Percentiles rank a stretch among this genome's conserved stretches.
Conservation (phyloP, 64 coral and sea anemone species). For the Porites lutea region DNA sequence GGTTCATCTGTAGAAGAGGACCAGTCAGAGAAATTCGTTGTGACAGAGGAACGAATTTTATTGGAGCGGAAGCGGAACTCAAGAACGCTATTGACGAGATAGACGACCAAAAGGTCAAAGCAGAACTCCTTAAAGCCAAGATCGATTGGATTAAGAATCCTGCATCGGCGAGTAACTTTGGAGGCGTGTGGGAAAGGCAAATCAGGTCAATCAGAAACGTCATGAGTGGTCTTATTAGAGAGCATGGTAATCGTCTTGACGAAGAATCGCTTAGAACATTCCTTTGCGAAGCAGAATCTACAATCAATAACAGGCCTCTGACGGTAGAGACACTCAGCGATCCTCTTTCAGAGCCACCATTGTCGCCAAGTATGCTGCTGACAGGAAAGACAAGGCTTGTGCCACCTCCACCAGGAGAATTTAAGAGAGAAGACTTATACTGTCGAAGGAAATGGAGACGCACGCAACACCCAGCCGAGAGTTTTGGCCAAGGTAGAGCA, state of each 20-base stretch:
- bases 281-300: slow-evolving; percentile 63
- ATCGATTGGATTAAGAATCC: slow-evolving; percentile 71
- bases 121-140: slow-evolving; percentile 41
- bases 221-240: slow-evolving; percentile 26
- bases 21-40: not conserved
- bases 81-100: slow-evolving; percentile 62
- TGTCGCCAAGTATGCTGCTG: slow-evolving; percentile 61
- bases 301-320: slow-evolving; percentile 61
- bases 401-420: slow-evolving; percentile 45
- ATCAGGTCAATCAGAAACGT: slow-evolving; percentile 63
- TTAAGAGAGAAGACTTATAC: not conserved
- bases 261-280: slow-evolving; percentile 63
- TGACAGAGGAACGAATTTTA: slow-evolving; percentile 44
- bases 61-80: slow-evolving; percentile 31
- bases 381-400: slow-evolving; percentile 49
- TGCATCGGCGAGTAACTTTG: slow-evolving; percentile 61
- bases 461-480: slow-evolving; percentile 52
- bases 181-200: slow-evolving; percentile 65
- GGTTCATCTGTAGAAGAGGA: not conserved
- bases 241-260: slow-evolving; percentile 37
- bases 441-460: too few relatives aligned
- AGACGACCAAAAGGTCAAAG: slow-evolving; percentile 51
- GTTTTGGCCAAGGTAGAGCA: slow-evolving; percentile 60
- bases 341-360: slow-evolving; percentile 2
- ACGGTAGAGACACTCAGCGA: slow-evolving; percentile 67